Conservation (phyloP, 2,888 invertebrate genomes). For the Drosophila multiciliata region DNA sequence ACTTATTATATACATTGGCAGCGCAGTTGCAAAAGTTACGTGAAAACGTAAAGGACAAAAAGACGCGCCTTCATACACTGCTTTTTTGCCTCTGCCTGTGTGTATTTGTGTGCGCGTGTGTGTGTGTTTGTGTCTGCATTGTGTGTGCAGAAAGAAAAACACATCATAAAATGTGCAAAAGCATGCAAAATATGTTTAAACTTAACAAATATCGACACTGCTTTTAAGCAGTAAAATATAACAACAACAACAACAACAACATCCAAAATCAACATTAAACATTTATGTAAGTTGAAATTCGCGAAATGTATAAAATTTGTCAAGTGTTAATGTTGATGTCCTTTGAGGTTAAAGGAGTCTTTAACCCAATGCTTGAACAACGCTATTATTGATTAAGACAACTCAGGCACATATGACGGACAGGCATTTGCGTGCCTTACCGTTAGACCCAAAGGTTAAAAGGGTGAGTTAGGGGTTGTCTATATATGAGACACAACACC, state of each 20-base stretch:
- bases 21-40: conserved; percentile 77
- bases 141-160: conserved; percentile 52
- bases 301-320: conserved; percentile 1
- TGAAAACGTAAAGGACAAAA: conserved; percentile 72
- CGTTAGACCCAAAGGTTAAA: conserved; percentile 23
- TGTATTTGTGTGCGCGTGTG: conserved; percentile 16
- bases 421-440: conserved; percentile 57
- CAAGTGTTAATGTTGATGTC: conserved; percentile 15
- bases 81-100: conserved; percentile 7
- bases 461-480: conserved; percentile 8
- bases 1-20: conserved; percentile 66
- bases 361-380: conserved; percentile 50
- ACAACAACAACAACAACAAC: conserved; percentile 7
- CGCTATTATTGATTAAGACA: conserved; percentile 66
- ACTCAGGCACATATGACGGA: conserved; percentile 30
- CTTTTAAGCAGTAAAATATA: conserved; percentile 13
- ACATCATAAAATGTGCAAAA: conserved; percentile 44
- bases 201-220: conserved; percentile 19
- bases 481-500: conserved; percentile 2
- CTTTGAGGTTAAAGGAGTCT: conserved; percentile 43
- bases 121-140: conserved; percentile 38
- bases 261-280: conserved; percentile 1
- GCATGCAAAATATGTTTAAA: conserved; percentile 35
- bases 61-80: conserved; percentile 31
- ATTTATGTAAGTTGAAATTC: conserved; percentile 41